Conservation (phyloP, 2,888 invertebrate species). For the Tipula vernalis region DNA sequence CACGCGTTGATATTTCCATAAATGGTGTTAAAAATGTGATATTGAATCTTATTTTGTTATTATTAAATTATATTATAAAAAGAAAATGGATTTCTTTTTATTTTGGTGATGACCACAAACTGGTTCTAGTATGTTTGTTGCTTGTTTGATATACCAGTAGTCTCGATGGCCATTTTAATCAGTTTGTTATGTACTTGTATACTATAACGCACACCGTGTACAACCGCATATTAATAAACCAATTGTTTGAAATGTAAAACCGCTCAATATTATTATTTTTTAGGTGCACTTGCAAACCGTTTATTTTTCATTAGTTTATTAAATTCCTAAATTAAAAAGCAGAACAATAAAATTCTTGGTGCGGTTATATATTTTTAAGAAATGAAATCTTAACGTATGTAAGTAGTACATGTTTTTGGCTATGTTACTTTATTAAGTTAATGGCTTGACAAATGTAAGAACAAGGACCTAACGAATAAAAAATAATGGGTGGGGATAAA, state of each 20-base stretch:
- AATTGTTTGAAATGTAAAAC: neutral
- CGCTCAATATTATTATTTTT: neutral
- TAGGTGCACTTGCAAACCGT: too few species aligned
- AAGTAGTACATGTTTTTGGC: too few species aligned
- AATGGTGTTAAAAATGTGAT: constrained; percentile 16
- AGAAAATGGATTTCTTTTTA: neutral
- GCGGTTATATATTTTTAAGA: too few species aligned
- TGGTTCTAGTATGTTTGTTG: neutral
- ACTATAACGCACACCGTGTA: neutral
- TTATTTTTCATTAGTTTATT: too few species aligned
- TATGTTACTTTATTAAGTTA: too few species aligned
- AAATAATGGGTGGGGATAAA: too few species aligned
- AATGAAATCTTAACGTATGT: too few species aligned
- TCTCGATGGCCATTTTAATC: neutral
- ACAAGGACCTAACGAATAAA: too few species aligned
- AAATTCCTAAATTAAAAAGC: too few species aligned
- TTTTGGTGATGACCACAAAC: neutral
- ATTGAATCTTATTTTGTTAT: neutral
- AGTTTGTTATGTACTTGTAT: neutral
- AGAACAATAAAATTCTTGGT: too few species aligned
- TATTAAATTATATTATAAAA: neutral
- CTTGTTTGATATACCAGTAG: neutral
- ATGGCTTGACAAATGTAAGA: too few species aligned
- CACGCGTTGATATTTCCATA: constrained; percentile 20
- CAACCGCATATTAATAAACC: neutral